Evolutionary conservation across 2,888 invertebrate genomes (phyloP).

Genomic region (Trissolcus brochymenae): DNA sequence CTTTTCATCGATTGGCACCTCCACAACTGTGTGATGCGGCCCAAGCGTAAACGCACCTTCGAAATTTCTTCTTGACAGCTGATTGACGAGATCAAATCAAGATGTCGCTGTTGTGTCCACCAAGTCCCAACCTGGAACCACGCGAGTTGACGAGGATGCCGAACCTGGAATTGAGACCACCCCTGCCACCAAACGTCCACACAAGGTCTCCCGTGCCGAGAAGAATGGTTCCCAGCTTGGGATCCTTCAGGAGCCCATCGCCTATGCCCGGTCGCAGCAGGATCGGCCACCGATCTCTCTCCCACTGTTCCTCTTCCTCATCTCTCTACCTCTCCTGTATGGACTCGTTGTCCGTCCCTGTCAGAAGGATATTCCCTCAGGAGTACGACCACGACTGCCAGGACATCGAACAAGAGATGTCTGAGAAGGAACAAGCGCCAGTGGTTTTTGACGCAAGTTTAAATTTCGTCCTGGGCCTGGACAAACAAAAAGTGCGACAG

Average conservation of each 20-base stretch:
- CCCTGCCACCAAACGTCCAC: slow-evolving; percentile 61
- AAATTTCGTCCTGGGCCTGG: slow-evolving; percentile 86
- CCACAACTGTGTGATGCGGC: not conserved
- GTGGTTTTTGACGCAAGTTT: slow-evolving; percentile 90
- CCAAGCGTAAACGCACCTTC: not conserved
- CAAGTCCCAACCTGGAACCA: slow-evolving; percentile 16
- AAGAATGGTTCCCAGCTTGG: not conserved
- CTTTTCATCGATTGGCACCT: slow-evolving; percentile 43
- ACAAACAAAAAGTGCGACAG: slow-evolving; percentile 83
- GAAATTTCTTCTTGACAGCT: slow-evolving; percentile 10
- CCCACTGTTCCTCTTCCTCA: slow-evolving; percentile 45
- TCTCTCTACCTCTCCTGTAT: slow-evolving; percentile 70
- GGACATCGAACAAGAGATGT: slow-evolving; percentile 77
- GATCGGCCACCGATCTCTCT: slow-evolving; percentile 21
- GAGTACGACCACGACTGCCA: slow-evolving; percentile 77
- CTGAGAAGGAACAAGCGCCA: slow-evolving; percentile 84
- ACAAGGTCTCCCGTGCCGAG: slow-evolving; percentile 59
- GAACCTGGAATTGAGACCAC: slow-evolving; percentile 53
- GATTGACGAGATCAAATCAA: not conserved
- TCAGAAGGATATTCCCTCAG: slow-evolving; percentile 59
- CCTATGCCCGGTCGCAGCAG: slow-evolving; percentile 46
- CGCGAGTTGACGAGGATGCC: not conserved
- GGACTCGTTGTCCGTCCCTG: slow-evolving; percentile 60
- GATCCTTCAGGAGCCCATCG: slow-evolving; percentile 60
- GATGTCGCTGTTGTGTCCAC: slow-evolving; percentile 32